Conservation (phyloP, 2,113 vertebrate genomes). For the Centropus unirufus region DNA sequence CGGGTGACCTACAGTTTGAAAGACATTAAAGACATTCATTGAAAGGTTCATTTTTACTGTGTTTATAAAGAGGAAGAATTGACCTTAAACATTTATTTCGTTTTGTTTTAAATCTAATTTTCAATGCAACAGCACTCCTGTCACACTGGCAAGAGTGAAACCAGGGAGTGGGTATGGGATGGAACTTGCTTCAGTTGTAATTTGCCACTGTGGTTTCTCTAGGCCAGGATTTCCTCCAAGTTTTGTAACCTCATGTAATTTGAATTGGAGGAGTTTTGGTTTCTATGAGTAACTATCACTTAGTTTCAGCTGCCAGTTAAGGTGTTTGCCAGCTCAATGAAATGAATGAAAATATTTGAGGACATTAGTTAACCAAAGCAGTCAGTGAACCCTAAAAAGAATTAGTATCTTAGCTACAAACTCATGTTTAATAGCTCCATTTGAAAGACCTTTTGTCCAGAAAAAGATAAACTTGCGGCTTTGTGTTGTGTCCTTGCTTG, state of each 20-base stretch:
- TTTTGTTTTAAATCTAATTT: neutral
- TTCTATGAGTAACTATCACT: neutral
- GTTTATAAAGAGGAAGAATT: neutral
- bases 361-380: neutral
- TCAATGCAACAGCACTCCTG: neutral
- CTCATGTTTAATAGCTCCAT: neutral
- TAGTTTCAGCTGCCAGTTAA: neutral
- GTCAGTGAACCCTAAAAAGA: constrained; percentile 24
- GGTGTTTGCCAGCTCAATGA: neutral
- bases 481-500: neutral
- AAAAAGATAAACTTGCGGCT: constrained; percentile 19
- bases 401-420: constrained; percentile 23
- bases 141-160: neutral
- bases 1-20: neutral
- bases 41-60: neutral
- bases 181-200: neutral
- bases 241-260: neutral
- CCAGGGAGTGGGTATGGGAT: neutral
- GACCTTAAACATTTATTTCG: neutral
- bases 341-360: constrained; percentile 3
- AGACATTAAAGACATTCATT: neutral
- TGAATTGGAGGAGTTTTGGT: neutral
- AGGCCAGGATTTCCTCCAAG: neutral
- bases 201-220: neutral
- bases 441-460: constrained; percentile 44